Base-by-base conservation (phyloP, 2,888 invertebrate species). In the Melitaea athalia region DNA sequence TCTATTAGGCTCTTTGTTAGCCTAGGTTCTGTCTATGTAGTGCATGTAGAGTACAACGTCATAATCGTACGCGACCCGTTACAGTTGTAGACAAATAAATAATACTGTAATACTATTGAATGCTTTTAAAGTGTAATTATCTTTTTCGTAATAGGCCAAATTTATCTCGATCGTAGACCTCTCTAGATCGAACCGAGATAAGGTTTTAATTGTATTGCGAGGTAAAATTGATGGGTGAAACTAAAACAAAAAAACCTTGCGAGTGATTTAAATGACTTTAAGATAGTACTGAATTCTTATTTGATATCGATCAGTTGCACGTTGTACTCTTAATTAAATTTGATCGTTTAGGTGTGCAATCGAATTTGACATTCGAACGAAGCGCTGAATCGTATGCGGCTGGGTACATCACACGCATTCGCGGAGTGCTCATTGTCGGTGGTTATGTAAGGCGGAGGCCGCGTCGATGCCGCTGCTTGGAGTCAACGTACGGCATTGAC, bases 401-500 rank as follows among this genome's bases (percentile, higher is more conserved):
- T 77, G 81, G 74, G 85, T 83, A 87, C 86, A 88, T 87, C 85
- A 79, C 85, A 89, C 87, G 89, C 88, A 88, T 85, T 87, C 82
- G 84, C 77, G 77, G 82, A 84, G 79, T 86, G 86, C 85, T 87
- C 84, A 88, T 91, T 90, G 92, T 91, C 88, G 92, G 80, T 89
- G 89, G 91, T 92, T 92, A 92, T 92, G 92, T 92, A 92, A 92
- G 91, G 85, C 86, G 86, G 92, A 91, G 89, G 90, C 92, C 91
- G 86, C 88, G 84, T 78, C 89, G 89, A 85, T 86, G 89, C 85
- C 86, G 89, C 85, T 85, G 88, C 83, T 83, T 79, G 86, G 89
- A 92, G 92, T 92, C 92, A 92, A 92, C 91, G 92, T 89, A 88
- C 92, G 92, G 91, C 92, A 92, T 92, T 92, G 92, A 92, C 92